Evolutionary conservation across 2,888 invertebrate genomes (phyloP).

Genomic region (Leptopterna dolabrata): DNA sequence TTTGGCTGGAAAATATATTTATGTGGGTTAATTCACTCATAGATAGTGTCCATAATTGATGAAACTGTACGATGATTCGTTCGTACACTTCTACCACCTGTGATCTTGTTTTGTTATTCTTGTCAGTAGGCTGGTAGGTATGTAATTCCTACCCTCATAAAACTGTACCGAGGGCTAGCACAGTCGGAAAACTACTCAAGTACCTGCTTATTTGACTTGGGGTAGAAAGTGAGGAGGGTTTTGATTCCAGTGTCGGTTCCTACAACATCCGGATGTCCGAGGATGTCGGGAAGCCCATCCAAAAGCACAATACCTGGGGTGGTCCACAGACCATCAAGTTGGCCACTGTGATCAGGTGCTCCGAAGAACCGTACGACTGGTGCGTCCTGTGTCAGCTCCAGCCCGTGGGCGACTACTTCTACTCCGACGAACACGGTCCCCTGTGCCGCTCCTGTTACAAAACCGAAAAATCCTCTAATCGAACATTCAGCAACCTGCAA

Average conservation of each 20-base stretch:
- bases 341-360: constrained; percentile 47
- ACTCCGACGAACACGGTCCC: constrained; percentile 35
- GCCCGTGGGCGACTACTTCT: constrained; percentile 36
- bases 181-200: too few species aligned
- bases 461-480: not conserved
- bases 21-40: too few species aligned
- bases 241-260: constrained; percentile 20
- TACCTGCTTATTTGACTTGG: too few species aligned
- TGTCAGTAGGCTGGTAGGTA: too few species aligned
- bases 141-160: too few species aligned
- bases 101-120: too few species aligned
- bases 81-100: too few species aligned
- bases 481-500: constrained; percentile 26
- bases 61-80: too few species aligned
- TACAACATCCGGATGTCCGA: constrained; percentile 30
- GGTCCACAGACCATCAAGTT: constrained; percentile 39
- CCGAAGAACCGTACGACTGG: constrained; percentile 51
- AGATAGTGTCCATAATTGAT: too few species aligned
- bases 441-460: constrained; percentile 38
- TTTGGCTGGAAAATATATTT: too few species aligned
- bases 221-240: too few species aligned
- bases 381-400: constrained; percentile 48
- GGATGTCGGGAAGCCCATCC: constrained; percentile 22
- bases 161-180: too few species aligned
- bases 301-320: constrained; percentile 48